phyloP scores from a whole-genome alignment of 2,113 vertebrate genomes.

The Oreochromis aureus region DNA sequence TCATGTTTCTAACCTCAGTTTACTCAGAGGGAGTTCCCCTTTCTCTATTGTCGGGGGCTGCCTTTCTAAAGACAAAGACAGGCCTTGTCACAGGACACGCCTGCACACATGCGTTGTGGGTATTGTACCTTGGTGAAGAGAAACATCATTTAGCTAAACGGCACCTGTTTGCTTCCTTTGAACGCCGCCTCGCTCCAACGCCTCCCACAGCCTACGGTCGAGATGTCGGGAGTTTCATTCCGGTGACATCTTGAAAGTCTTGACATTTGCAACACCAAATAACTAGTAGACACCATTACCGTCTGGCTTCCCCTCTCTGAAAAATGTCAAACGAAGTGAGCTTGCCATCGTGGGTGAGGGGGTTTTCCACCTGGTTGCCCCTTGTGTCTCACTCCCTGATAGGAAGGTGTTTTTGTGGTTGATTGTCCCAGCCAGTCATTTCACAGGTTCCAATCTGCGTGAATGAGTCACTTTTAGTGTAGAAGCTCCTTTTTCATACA shows the following conservation, averaged over 20 bases:
- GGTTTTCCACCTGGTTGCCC: neutral
- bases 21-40: conserved; percentile 41
- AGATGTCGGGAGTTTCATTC: neutral
- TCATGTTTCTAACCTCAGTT: conserved; percentile 27
- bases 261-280: neutral
- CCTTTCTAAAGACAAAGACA: conserved; percentile 8
- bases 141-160: neutral
- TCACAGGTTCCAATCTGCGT: neutral
- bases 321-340: accelerated
- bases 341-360: neutral
- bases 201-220: neutral
- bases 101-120: neutral
- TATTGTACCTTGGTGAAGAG: neutral
- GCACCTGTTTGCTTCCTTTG: conserved; percentile 8
- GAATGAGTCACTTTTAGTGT: neutral
- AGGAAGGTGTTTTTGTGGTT: neutral
- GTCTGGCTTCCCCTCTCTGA: neutral
- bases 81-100: neutral
- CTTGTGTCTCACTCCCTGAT: neutral
- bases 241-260: neutral
- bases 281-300: accelerated
- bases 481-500: neutral
- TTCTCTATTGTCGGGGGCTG: neutral
- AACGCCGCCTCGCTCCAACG: neutral
- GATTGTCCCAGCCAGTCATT: neutral